Percentiles rank a stretch among this genome's conserved stretches.
Evolutionary conservation across 2,888 invertebrate genomes (phyloP).

Genomic region (Zelleria hepariella): DNA sequence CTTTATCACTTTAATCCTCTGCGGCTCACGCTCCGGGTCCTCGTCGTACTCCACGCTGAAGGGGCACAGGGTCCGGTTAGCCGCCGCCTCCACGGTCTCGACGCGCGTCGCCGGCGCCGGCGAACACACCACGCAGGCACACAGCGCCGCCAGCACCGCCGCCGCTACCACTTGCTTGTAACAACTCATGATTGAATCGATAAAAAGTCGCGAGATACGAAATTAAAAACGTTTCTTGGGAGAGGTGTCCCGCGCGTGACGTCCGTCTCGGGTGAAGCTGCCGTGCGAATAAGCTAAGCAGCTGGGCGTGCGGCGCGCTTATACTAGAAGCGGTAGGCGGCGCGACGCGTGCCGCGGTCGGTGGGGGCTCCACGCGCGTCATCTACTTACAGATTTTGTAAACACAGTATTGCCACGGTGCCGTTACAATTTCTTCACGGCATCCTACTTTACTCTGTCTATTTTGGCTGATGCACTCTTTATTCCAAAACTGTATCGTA

Average conservation of each 20-base stretch:
- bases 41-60: constrained; percentile 39
- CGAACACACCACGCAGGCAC: constrained; percentile 20
- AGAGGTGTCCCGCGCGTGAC: neutral
- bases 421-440: too few species aligned
- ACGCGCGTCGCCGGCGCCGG: constrained; percentile 23
- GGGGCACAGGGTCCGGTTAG: constrained; percentile 53
- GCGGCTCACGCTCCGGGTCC: constrained; percentile 41
- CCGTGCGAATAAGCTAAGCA: constrained; percentile 4
- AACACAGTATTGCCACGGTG: neutral
- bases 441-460: neutral
- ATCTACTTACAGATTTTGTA: neutral
- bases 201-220: too few species aligned
- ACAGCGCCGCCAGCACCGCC: constrained; percentile 16
- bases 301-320: neutral
- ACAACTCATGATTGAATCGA: too few species aligned
- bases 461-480: too few species aligned
- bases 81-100: constrained; percentile 34
- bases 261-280: neutral
- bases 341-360: constrained; percentile 7
- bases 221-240: neutral
- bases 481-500: too few species aligned
- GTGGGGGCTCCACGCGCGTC: neutral
- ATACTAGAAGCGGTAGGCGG: constrained; percentile 11
- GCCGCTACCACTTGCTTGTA: neutral
- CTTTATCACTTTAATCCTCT: constrained; percentile 48